phyloP scores from a whole-genome alignment of 2,888 invertebrate species.

The Latheticus oryzae region DNA sequence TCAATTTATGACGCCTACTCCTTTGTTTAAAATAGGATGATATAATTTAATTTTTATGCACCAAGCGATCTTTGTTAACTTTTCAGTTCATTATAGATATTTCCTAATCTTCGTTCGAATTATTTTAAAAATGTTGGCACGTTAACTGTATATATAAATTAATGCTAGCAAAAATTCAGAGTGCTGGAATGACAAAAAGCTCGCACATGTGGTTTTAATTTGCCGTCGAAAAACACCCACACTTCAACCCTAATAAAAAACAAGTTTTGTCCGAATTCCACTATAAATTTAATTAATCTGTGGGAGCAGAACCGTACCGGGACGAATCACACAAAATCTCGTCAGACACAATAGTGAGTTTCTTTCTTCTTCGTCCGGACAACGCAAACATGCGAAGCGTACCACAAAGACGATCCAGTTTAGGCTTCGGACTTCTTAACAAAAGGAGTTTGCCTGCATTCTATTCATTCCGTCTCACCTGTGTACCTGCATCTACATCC shows the following conservation, averaged over 20 bases:
- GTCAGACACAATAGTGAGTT: constrained; percentile 45
- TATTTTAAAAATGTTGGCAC: constrained; percentile 55
- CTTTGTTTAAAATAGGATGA: constrained; percentile 34
- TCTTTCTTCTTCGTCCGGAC: constrained; percentile 42
- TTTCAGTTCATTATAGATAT: too few relatives aligned
- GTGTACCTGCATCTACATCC: constrained; percentile 65
- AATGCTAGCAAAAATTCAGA: constrained; percentile 55
- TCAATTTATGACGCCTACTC: constrained; percentile 24
- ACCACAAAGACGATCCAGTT: constrained; percentile 56
- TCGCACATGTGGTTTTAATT: constrained; percentile 60
- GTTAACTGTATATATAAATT: constrained; percentile 59
- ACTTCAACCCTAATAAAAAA: constrained; percentile 44
- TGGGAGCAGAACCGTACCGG: constrained; percentile 29
- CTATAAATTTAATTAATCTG: constrained; percentile 55
- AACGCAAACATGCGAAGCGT: constrained; percentile 47
- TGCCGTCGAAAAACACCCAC: constrained; percentile 56
- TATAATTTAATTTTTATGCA: too few relatives aligned
- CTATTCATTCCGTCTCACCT: constrained; percentile 65
- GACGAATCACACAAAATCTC: constrained; percentile 34
- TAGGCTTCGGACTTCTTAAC: constrained; percentile 55
- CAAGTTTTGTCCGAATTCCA: constrained; percentile 54
- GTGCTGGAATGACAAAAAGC: constrained; percentile 44
- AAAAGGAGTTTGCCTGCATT: constrained; percentile 64
- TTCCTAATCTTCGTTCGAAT: constrained; percentile 34
- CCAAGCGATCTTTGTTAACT: too few relatives aligned